Base-by-base conservation (phyloP, 2,113 vertebrate genomes). In the Malurus alboscapulatus region DNA sequence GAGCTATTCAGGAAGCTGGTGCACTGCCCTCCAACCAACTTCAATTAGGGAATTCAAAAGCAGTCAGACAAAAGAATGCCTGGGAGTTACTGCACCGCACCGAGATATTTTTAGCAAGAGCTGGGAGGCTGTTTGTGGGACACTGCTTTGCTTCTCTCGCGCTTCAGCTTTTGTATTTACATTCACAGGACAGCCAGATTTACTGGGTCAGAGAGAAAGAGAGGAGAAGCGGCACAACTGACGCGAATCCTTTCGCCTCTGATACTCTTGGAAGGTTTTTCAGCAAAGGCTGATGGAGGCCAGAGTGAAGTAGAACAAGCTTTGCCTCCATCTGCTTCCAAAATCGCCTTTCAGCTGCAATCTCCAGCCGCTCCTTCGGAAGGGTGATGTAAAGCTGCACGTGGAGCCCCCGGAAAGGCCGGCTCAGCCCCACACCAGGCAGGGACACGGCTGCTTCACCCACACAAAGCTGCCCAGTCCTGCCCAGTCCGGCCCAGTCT, bases 51-150 rank as follows among this genome's bases (percentile, higher is more conserved):
- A 96, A 95, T 86, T 95, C 92, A 86, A 91, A 94, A 73, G 91
- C 92, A 88, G 88, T 69, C 95, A 96, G 93, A 97, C 96, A 96
- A 96, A 97, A 95, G 92, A 90, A 96, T 95, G 95, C 92, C 95
- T 93, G 90, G 95, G 96, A 96, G 92, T 93, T 89, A 96, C 94
- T 95, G 92, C 83, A 92, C 92, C 87, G 88, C 92, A 87, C 91
- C 13, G 73, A 65, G 96, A 82, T 96, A 96, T 96, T 97, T 97
- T 96, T 90, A 93, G 92, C 92, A 50, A 48, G 91, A 45, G 86
- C 83, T 72, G 85, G 76, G 91, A 93, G 84, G 92, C 93, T 86
- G 95, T 84, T 75, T 84, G 86, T 75, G 78, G 90, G 92, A 82
- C 84, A 50, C 50, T 29, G 79, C 63, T 78, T 30, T 27, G 89